Base-by-base conservation (phyloP, 2,113 vertebrate genomes). In the Clarias batrachus region DNA sequence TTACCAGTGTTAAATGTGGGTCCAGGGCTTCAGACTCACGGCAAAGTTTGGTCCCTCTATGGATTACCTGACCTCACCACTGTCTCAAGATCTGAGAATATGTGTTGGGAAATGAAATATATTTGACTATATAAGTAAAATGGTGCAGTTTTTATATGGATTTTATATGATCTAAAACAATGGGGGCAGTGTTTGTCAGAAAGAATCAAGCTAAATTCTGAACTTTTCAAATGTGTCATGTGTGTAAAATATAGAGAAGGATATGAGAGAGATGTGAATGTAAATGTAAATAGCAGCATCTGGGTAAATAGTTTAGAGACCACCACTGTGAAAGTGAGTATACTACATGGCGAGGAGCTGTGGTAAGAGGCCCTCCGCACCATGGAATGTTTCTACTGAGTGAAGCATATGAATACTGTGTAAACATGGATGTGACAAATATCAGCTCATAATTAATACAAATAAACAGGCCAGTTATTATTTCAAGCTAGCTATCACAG, bases 281-380 rank as follows among this genome's bases (percentile, higher is more conserved):
- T 41, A 25, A 14, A 33, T 57, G 48, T 56, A 59, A 23, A 21
- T 23, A 23, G 33, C 27, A 80, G 27, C 30, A 23, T 1, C 2
- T 8, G 16, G 41, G 41, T 13, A 16, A 78, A 78, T 57, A 79
- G 74, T 82, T 86, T 10, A 87, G 41, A 66, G 2, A 66, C 79
- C 83, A 70, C 83, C 82, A 89, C 78, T 70, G 87, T 66, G 81
- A 37, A 81, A 83, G 81, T 66, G 82, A 86, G 70, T 81, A 84
- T 80, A 37, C 62, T 76, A 84, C 83, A 37, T 68, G 71, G 85
- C 80, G 82, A 89, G 87, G 86, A 89, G 77, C 68, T 68, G 82
- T 81, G 71, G 59, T 76, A 48, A 89, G 83, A 92, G 77, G 82
- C 87, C 90, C 71, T 0, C 2, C 87, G 25, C 85, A 63, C 89